These are phyloP conservation scores for Syngnathus rostellatus DNA, from an alignment of 2,797 vertebrate genomes.

Conservation along the genomic window DNA sequence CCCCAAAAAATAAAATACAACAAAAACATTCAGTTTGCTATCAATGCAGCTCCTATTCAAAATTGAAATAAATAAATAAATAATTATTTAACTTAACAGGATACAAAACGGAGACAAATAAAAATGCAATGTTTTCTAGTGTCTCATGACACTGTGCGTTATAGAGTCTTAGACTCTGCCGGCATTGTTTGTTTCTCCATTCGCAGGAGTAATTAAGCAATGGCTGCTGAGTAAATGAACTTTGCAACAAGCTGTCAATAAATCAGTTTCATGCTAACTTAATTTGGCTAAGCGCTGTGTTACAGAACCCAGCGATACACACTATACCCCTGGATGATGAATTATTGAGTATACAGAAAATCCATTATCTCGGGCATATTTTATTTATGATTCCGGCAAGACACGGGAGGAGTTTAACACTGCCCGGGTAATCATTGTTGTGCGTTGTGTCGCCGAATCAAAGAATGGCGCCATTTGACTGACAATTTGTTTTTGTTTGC, in stretches of 20 bases:
- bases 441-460: slow-evolving; percentile 68
- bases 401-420: slow-evolving; percentile 66
- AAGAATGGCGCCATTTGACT: slow-evolving; percentile 61
- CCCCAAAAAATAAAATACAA: not conserved
- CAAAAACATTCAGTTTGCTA: not conserved
- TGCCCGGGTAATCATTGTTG: slow-evolving; percentile 66
- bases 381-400: slow-evolving; percentile 73
- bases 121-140: not conserved
- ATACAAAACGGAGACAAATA: not conserved
- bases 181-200: slow-evolving; percentile 62
- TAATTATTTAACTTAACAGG: too few species aligned
- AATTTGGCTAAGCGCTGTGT: slow-evolving; percentile 68
- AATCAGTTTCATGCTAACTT: slow-evolving; percentile 70
- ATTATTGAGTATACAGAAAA: slow-evolving; percentile 70
- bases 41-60: not conserved
- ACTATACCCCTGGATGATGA: slow-evolving; percentile 69
- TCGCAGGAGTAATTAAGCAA: slow-evolving; percentile 63
- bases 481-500: slow-evolving; percentile 53
- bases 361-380: slow-evolving; percentile 72
- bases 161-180: slow-evolving; percentile 47
- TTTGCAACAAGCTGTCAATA: slow-evolving; percentile 57
- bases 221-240: slow-evolving; percentile 62
- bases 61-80: too few species aligned
- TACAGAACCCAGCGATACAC: slow-evolving; percentile 61
- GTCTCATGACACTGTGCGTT: slow-evolving; percentile 33